phyloP scores from a whole-genome alignment of 2,113 vertebrate species.

The Amphiprion ocellaris region DNA sequence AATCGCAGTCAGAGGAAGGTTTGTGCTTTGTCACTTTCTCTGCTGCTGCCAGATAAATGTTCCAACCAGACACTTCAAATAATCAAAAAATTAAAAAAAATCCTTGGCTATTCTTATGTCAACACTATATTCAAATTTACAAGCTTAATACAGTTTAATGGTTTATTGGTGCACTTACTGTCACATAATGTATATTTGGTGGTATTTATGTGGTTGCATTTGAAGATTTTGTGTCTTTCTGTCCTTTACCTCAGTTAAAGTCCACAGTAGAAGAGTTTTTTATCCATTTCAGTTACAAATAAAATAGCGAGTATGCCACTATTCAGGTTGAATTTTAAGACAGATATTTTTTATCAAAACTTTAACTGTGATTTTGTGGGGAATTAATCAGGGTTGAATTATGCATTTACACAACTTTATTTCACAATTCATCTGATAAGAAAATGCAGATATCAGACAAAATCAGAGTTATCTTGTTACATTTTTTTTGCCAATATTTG shows the following conservation, averaged over 20 bases:
- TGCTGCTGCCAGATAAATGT: background rate
- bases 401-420: too few relatives aligned
- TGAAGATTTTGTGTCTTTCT: background rate
- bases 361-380: too few relatives aligned
- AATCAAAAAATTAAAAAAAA: background rate
- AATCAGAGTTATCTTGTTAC: too few relatives aligned
- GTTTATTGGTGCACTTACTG: background rate
- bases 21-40: constrained; percentile 9
- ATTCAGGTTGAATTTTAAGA: background rate
- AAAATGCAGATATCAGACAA: too few relatives aligned
- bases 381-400: too few relatives aligned
- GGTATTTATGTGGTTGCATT: background rate
- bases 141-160: background rate
- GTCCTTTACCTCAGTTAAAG: background rate
- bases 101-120: background rate
- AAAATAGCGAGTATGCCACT: background rate
- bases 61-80: background rate
- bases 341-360: background rate
- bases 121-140: background rate
- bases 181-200: background rate
- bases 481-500: too few relatives aligned
- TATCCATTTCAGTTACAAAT: background rate
- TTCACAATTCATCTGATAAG: too few relatives aligned
- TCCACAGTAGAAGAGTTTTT: background rate
- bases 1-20: constrained; percentile 60